Evolutionary conservation across 2,113 vertebrate species (phyloP), one percentile per base, ranked within the genome.

Genomic region (Carassius carassius): DNA sequence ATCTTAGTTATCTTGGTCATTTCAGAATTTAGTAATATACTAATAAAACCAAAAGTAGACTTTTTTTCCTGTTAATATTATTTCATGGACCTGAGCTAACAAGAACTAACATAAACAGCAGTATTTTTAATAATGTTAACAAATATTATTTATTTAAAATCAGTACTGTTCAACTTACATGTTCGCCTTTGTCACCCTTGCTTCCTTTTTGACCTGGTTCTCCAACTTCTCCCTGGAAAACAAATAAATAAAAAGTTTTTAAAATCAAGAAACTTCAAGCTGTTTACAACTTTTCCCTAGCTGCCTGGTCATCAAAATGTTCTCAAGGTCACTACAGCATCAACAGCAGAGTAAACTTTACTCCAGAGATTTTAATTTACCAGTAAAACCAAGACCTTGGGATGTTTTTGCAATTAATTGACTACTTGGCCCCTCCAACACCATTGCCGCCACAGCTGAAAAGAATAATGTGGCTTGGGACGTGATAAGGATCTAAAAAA

Each of bases 181-280:
- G 96, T 93, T 99, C 98, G 87, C 98, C 98, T 90, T 98, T 99
- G 94, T 97, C 97, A 62, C 96, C 98, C 93, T 99, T 99, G 90
- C 97, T 95, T 85, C 98, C 98, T 89, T 99, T 99, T 89, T 99
- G 98, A 80, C 98, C 98, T 0, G 97, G 96, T 89, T 98, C 97
- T 67, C 98, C 98, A 65, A 99, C 98, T 95, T 99, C 97, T 90
- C 98, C 98, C 98, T 99, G 92, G 44, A 89, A 87, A 32, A 44
- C 75, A 13, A 87, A 29, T 29, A 47, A 90, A 93, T 2, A 81
- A 88, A 69, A 85, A 47, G 44, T 79, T 19, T 90, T 81, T 69
- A 78, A 51, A 69, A 21, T 63, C 7, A 1, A 44, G n/a, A 12
- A 23, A 56, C 9, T 8, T 60, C 8, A 35, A 35, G 25, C 32